Conservation (phyloP, 2,888 invertebrate genomes). For the Eupithecia insigniata region DNA sequence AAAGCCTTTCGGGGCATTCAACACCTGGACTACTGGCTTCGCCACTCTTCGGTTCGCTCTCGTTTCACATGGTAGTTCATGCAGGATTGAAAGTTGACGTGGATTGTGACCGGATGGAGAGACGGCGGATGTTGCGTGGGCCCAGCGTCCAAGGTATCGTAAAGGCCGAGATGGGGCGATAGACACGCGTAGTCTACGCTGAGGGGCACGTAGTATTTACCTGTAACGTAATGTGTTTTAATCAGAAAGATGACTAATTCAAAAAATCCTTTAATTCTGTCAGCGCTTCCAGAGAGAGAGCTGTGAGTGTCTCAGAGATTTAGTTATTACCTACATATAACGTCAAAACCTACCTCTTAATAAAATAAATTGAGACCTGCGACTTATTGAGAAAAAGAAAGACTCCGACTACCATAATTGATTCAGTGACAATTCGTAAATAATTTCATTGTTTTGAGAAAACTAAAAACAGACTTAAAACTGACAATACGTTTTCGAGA, state of each 20-base stretch:
- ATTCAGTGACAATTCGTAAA: no score
- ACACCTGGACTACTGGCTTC: slow-evolving; percentile 40
- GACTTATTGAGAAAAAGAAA: no score
- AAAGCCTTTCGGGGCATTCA: not conserved
- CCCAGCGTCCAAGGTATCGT: slow-evolving; percentile 83
- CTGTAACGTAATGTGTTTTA: slow-evolving; percentile 50
- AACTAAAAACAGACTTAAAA: no score
- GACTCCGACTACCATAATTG: no score
- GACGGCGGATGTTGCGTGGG: slow-evolving; percentile 84
- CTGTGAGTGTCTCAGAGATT: not conserved
- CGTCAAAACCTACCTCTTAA: not conserved
- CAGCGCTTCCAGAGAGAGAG: not conserved
- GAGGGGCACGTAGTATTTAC: slow-evolving; percentile 92
- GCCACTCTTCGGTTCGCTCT: slow-evolving; percentile 47
- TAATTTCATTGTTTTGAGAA: no score
- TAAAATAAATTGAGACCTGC: no score
- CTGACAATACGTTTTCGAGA: no score
- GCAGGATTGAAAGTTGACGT: slow-evolving; percentile 89
- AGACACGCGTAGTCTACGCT: slow-evolving; percentile 90
- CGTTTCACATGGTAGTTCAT: slow-evolving; percentile 73
- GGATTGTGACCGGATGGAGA: slow-evolving; percentile 94
- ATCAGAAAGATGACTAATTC: not conserved
- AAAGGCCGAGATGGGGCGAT: slow-evolving; percentile 87
- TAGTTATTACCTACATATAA: not conserved
- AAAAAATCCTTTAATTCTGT: not conserved